These are phyloP conservation scores for Dioctria rufipes DNA, from an alignment of 2,888 invertebrate species.

Conservation along the genomic window DNA sequence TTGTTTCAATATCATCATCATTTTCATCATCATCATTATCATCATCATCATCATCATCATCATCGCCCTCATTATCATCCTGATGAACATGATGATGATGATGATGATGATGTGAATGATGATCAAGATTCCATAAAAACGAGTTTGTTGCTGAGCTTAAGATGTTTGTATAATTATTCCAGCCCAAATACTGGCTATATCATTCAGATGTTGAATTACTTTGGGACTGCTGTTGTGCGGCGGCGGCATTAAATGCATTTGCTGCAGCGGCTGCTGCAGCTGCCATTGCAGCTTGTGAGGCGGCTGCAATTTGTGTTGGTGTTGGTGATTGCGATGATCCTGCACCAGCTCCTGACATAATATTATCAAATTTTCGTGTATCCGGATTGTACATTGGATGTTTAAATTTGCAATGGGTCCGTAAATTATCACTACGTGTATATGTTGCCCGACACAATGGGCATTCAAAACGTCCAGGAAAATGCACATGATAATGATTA, in stretches of 20 bases:
- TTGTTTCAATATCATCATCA: conserved; percentile 42
- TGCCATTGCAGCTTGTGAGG: conserved; percentile 70
- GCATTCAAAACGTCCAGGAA: conserved; percentile 93
- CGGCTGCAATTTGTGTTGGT: conserved; percentile 73
- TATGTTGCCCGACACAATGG: conserved; percentile 92
- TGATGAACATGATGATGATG: conserved; percentile 38
- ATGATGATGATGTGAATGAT: conserved; percentile 45
- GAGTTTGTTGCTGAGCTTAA: conserved; percentile 62
- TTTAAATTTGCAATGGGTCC: conserved; percentile 94
- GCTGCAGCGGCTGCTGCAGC: conserved; percentile 70
- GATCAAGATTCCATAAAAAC: conserved; percentile 66
- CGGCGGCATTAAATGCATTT: conserved; percentile 64
- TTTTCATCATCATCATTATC: not conserved
- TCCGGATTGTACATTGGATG: conserved; percentile 90
- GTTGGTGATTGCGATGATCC: conserved; percentile 71
- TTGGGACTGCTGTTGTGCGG: conserved; percentile 67
- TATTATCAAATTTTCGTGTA: conserved; percentile 88
- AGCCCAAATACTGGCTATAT: conserved; percentile 69
- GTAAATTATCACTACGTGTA: conserved; percentile 93
- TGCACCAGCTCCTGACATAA: conserved; percentile 74
- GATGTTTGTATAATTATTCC: conserved; percentile 68
- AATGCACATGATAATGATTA: conserved; percentile 95
- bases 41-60: conserved; percentile 20
- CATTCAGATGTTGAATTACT: conserved; percentile 64
- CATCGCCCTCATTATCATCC: conserved; percentile 40